Evolutionary conservation across 2,888 invertebrate species (phyloP), one percentile per base, ranked within the genome.

Genomic region (Melolontha melolontha): DNA sequence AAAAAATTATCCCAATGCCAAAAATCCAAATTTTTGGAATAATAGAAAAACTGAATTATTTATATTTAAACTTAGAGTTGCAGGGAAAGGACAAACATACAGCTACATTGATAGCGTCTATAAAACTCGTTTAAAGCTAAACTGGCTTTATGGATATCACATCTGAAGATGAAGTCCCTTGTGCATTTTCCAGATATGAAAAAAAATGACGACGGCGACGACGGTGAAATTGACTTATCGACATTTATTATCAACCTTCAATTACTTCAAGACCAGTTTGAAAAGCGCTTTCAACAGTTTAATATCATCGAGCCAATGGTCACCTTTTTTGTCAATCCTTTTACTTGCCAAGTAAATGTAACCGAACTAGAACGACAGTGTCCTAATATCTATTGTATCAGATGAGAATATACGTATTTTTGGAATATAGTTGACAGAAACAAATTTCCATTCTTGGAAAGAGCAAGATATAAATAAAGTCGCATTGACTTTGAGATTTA

Each of bases 321-420:
- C 51, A 52, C 51, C 47, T 71, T 71, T 52, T 69, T 69, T 44
- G 52, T 67, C 14, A 67, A 69, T 71, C 67, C 62, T 55, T 71
- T 71, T 39, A 66, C 42, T n/a, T n/a, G n/a, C n/a, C n/a, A n/a
- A n/a, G n/a, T n/a, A n/a, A n/a, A n/a, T n/a, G n/a, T n/a, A n/a
- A n/a, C n/a, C n/a, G n/a, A n/a, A n/a, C n/a, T n/a, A n/a, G 40
- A 64, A 51, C 51, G 70, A 72, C 1, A 34, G 55, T 55, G 52
- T 69, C 65, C 66, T 69, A 52, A 72, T 66, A 67, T 64, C 67
- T 41, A 65, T 14, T 51, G 52, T 42, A 41, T 49, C 51, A 42
- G 17, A 54, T 51, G 54, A 63, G 41, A 41, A 39, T n/a, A n/a
- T n/a, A n/a, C n/a, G n/a, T n/a, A n/a, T 12, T 65, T 65, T 16